Evolutionary conservation across 2,113 vertebrate genomes (phyloP), one percentile per base, ranked within the genome.

Genomic region (Lagopus leucura): DNA sequence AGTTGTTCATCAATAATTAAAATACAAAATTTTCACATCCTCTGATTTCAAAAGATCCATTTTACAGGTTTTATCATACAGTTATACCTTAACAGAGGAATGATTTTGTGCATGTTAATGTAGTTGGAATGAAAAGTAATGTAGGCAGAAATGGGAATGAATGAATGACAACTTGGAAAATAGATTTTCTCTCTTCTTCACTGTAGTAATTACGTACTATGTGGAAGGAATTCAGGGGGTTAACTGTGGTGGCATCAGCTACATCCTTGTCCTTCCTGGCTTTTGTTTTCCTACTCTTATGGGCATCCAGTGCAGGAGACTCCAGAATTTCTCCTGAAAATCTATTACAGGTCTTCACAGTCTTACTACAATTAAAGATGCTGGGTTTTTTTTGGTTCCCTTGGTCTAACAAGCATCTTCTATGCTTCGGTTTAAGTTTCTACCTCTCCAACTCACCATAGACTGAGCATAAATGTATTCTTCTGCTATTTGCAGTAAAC

Each of bases 21-120:
- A 81, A 24, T 16, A 91, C 16, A 60, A 52, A 34, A 75, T 91
- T 72, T 94, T 96, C n/a, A 83, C n/a, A 60, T 55, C 60, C 38
- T 60, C 63, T 85, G 14, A 91, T 91, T 93, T 86, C 77, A 82
- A 34, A 89, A 55, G 61, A 76, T 30, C 30, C 70, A 38, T 34
- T 81, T n/a, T 43, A 32, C 30, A 25, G 28, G 4, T 52, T 92
- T 93, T 87, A 79, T 52, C 61, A 25, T 48, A 58, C 18, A 54
- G 57, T 71, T 61, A 32, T 74, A 14, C 34, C 16, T 57, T 92
- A 92, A 86, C 20, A 82, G 40, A 79, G 14, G 30, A 92, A 42
- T 61, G 0, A 43, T 50, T 92, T 32, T 75, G 18, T 17, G 8
- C 8, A 36, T 83, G 88, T 91, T 65, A 72, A 74, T 69, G 50